Base-by-base conservation (phyloP, 2,888 invertebrate genomes). In the Erebia epiphron region DNA sequence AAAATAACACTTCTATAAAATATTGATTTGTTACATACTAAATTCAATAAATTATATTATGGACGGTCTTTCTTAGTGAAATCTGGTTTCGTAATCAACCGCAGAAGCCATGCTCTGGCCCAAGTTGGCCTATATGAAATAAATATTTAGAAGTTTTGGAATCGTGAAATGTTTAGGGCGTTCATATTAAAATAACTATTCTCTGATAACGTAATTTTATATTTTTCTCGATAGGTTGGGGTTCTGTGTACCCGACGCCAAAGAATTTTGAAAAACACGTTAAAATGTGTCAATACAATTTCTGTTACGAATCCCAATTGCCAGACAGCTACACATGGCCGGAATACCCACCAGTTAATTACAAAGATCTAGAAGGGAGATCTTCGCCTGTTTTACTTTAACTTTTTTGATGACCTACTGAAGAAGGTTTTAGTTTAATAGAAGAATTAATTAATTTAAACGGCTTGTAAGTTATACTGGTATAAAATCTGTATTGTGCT, bases 201-300 rank as follows among this genome's bases (percentile, higher is more conserved):
- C 46, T 3, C 3, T 46, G 13, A 46, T 46, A 4, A 46, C 1
- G 50, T 50, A 7, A 54, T 54, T 54, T 54, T 49, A 56, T 68
- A 14, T 67, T 56, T 73, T 74, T 71, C 61, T 70, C 71, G 83
- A 83, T 87, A 94, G 95, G 94, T 74, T 83, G 93, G 74, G 94
- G 94, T 11, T 94, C 95, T 18, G 90, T 94, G 46, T 95, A 95
- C 80, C 95, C 95, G 0, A 94, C 92, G 77, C 95, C 95, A 41
- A 88, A 89, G 69, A 90, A 95, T 83, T 94, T 94, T 79, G 82
- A 85, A 54, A 77, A 82, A 46, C 94, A 94, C 77, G 88, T 95
- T 68, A 83, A 86, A 73, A 86, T 85, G 64, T 94, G 91, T 66
- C 80, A 69, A 62, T 85, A 76, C 72, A 70, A 79, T 65, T 78